A percentile compares a stretch with the other conserved stretches of the same genome.
Evolutionary conservation across 2,888 invertebrate genomes (phyloP).

Genomic region (Quadroppia sp.): DNA sequence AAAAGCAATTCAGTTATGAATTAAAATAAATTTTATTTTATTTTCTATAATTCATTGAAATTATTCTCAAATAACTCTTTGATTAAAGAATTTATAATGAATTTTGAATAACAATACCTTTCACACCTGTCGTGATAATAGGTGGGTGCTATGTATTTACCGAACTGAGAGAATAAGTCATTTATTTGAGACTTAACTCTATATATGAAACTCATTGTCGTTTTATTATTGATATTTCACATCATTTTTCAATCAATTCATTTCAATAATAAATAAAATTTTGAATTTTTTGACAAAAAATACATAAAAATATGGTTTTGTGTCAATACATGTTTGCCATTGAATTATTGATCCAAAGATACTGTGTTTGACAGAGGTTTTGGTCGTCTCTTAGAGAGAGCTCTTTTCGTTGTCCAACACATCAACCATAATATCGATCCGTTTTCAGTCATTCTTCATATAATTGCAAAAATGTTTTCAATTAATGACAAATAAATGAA

Average conservation of each 20-base stretch:
- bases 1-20: too few species aligned
- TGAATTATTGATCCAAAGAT: conserved; percentile 14
- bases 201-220: conserved; percentile 37
- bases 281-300: not conserved
- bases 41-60: too few species aligned
- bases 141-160: conserved; percentile 89
- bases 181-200: conserved; percentile 65
- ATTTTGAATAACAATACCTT: too few species aligned
- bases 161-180: conserved; percentile 92
- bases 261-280: conserved; percentile 2
- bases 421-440: conserved; percentile 13
- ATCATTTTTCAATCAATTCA: not conserved
- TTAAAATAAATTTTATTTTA: too few species aligned
- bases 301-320: not conserved
- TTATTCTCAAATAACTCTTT: too few species aligned
- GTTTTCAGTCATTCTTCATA: not conserved
- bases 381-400: too few species aligned
- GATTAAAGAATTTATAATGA: too few species aligned
- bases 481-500: not conserved
- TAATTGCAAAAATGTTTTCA: not conserved
- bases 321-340: conserved; percentile 19
- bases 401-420: conserved; percentile 11
- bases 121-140: conserved; percentile 96
- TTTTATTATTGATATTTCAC: not conserved
- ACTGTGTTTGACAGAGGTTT: too few species aligned